Evolutionary conservation across 2,888 invertebrate species (phyloP), one percentile per base, ranked within the genome.

Genomic region (Vanessa cardui): DNA sequence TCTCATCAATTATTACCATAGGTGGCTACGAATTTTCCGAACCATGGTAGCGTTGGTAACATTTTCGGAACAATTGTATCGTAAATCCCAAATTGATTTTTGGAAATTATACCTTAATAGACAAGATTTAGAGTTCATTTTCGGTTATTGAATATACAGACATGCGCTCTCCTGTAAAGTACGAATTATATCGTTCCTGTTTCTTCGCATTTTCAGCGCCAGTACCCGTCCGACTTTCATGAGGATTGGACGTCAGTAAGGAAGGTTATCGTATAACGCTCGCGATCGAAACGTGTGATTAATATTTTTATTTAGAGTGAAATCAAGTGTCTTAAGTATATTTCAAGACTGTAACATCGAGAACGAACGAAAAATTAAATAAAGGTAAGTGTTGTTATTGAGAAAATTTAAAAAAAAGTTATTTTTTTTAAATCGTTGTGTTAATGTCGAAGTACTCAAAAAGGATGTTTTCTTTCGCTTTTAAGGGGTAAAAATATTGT

Each of bases 1-100:
- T 68, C 59, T 64, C 64, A 72, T 69, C 64, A 72, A 72, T 72
- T 69, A 69, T 72, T 72, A 62, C 69, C 62, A 64, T 69, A 69
- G 69, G 69, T 66, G 26, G 62, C 64, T 65, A 60, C 61, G 64
- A 67, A 70, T 69, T 69, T 71, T 71, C 66, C 68, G 50, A 61
- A 64, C 67, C 62, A 65, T 58, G 62, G 56, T 64, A 54, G 39
- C 31, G 49, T 52, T 31, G 12, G 58, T 70, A 64, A 60, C 59
- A 68, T 68, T 68, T 64, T 54, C 33, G 62, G 26, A 2, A 21
- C 31, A 21, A 60, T 20, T 54, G 62, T 3, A 49, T 21, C 45
- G 1, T 70, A 62, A 15, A 21, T 44, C n/a, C 6, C 0, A 47
- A n/a, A 9, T n/a, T 9, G 0, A 12, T 21, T 18, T 33, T 31